Base-by-base conservation (phyloP, 2,888 invertebrate species). In the Gymnocheta viridis region DNA sequence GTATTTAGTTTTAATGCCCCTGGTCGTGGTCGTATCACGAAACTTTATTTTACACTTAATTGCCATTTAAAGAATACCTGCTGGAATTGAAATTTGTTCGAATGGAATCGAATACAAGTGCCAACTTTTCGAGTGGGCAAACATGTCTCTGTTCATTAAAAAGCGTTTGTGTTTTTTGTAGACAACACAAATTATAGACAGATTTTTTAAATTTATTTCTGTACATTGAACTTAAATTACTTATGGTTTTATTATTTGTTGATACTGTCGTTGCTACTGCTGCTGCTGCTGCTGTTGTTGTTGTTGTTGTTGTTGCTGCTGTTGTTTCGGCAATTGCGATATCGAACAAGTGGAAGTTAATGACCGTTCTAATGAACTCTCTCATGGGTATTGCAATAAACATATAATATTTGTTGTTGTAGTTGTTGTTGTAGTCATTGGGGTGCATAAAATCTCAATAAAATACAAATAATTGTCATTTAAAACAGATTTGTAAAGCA, bases 281-380 rank as follows among this genome's bases (percentile, higher is more conserved):
- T 44, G 17, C 27, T 44, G 17, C 35, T 47, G 10, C 17, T 44
- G 24, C 17, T 35, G 24, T 62, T 56, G 62, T 6, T 49, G n/a
- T 32, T 38, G 14, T 22, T 51, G 9, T 6, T 49, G n/a, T 32
- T 38, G 14, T 22, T 51, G 9, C 22, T 38, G 19, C 12, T 41
- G 29, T 66, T 60, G 56, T 9, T 51, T 1, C 19, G 17, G n/a
- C 5, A 47, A 74, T n/a, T 27, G 17, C n/a, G 32, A 70, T 64
- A 56, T 67, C 54, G 80, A 77, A 73, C 80, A 72, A 67, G 54
- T 62, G 60, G 29, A 66, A 67, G 80, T 84, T 84, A 81, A 81
- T 81, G 80, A 67, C 84, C 77, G 38, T 81, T 72, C 14, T 47
- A 72, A 80, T 70, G 58, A 69, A 73, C 58, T 35, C 51, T 73